These are phyloP conservation scores for Pandemis heparana DNA, from an alignment of 2,888 invertebrate species.

Conservation along the genomic window DNA sequence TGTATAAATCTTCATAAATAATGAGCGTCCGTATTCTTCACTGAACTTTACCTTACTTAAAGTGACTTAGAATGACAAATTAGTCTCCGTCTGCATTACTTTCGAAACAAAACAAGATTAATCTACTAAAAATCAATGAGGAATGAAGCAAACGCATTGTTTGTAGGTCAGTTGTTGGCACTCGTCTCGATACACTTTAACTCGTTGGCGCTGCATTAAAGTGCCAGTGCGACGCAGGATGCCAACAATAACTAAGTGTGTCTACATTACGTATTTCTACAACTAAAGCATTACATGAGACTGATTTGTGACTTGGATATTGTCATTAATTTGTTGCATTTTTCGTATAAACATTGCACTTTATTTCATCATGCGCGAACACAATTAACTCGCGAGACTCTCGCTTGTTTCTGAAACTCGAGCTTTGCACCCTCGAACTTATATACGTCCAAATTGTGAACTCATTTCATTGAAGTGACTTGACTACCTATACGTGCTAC, in stretches of 20 bases:
- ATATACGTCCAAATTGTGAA: too few species aligned
- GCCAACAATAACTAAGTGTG: constrained; percentile 7
- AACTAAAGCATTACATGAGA: not conserved
- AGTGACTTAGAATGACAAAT: not conserved
- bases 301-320: not conserved
- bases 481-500: too few species aligned
- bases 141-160: constrained; percentile 9
- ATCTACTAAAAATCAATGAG: not conserved
- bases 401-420: not conserved
- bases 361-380: not conserved
- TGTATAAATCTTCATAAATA: too few species aligned
- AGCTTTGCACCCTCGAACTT: not conserved
- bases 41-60: not conserved
- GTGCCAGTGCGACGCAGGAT: not conserved
- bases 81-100: not conserved
- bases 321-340: not conserved
- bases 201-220: constrained; percentile 10
- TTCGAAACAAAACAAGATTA: not conserved
- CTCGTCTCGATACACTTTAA: constrained; percentile 4
- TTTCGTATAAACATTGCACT: constrained; percentile 1
- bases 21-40: not conserved
- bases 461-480: too few species aligned
- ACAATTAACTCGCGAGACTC: not conserved
- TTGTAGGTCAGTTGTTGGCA: constrained; percentile 12
- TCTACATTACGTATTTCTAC: constrained; percentile 1